Percentiles rank a stretch among this genome's conserved stretches.
Conservation (phyloP, 1,140 invertebrate genomes). For the Ditylenchus dipsaci region DNA sequence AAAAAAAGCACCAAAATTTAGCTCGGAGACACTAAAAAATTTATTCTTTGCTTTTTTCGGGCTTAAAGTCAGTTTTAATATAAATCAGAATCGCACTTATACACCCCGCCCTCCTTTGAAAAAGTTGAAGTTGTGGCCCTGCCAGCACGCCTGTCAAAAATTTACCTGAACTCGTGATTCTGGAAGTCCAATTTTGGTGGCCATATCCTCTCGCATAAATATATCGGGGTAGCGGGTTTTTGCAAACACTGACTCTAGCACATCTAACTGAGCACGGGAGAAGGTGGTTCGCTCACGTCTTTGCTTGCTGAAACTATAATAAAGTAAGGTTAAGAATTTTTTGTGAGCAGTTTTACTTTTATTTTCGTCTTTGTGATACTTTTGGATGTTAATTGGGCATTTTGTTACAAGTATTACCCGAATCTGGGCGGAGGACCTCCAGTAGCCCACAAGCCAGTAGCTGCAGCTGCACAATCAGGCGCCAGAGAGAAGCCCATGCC, state of each 20-base stretch:
- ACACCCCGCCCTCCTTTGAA: too few relatives aligned
- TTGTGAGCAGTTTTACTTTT: too few relatives aligned
- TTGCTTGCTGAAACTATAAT: constrained; percentile 65
- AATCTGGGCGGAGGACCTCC: constrained; percentile 8
- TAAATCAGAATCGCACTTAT: too few relatives aligned
- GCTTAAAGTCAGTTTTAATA: too few relatives aligned
- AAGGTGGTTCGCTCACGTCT: constrained; percentile 92
- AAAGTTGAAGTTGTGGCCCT: too few relatives aligned
- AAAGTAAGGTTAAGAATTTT: not conserved
- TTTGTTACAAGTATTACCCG: not conserved
- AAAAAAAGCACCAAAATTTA: too few relatives aligned
- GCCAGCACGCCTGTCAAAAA: too few relatives aligned
- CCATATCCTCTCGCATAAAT: constrained; percentile 97
- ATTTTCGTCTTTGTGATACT: too few relatives aligned
- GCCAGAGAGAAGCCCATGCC: constrained; percentile 2
- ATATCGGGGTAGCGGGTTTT: constrained; percentile 80
- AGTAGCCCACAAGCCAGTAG: constrained; percentile 9
- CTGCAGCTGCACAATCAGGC: constrained; percentile 10
- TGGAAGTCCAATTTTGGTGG: constrained; percentile 75
- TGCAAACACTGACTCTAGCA: constrained; percentile 84
- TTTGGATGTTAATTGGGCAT: too few relatives aligned
- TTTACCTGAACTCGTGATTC: not conserved
- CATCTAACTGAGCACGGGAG: constrained; percentile 86
- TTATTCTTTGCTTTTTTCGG: too few relatives aligned
- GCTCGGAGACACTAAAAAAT: too few relatives aligned